Percentiles rank a stretch among this genome's conserved stretches.
These are phyloP conservation scores for Cervus canadensis DNA, from an alignment of 2,113 vertebrate species.

Conservation along the genomic window DNA sequence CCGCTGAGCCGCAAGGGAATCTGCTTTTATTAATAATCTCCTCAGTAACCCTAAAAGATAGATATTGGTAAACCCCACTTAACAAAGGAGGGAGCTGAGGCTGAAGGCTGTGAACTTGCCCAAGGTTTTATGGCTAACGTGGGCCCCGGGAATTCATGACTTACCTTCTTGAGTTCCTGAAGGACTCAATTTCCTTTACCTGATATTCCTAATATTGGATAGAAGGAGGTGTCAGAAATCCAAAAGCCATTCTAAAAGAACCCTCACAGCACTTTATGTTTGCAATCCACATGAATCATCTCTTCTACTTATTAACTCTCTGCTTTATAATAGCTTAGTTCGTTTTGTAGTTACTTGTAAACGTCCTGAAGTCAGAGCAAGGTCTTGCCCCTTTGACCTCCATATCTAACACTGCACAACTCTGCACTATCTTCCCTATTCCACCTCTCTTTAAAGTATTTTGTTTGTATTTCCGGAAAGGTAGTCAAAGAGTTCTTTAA, in stretches of 20 bases:
- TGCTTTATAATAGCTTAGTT: background rate
- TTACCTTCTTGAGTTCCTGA: background rate
- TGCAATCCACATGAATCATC: background rate
- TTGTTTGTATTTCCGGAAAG: background rate
- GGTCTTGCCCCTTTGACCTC: background rate
- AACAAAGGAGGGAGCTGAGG: background rate
- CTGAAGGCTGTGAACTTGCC: background rate
- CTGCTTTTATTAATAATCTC: background rate
- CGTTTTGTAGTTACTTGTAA: background rate
- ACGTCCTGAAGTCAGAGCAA: background rate
- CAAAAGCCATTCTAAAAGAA: background rate
- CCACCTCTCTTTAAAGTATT: background rate
- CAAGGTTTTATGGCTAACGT: background rate
- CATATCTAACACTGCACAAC: background rate
- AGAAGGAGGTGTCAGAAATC: background rate
- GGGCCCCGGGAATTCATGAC: background rate
- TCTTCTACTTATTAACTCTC: background rate
- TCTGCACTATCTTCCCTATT: background rate
- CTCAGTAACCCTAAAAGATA: background rate
- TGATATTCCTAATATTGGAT: background rate
- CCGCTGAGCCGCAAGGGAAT: background rate
- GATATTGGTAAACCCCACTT: too few relatives aligned
- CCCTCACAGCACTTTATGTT: background rate
- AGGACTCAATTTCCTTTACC: background rate
- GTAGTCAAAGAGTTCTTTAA: background rate